A percentile compares a stretch with the other conserved stretches of the same genome.
Evolutionary conservation across 2,888 invertebrate species (phyloP).

Genomic region (Prenolepis imparis): DNA sequence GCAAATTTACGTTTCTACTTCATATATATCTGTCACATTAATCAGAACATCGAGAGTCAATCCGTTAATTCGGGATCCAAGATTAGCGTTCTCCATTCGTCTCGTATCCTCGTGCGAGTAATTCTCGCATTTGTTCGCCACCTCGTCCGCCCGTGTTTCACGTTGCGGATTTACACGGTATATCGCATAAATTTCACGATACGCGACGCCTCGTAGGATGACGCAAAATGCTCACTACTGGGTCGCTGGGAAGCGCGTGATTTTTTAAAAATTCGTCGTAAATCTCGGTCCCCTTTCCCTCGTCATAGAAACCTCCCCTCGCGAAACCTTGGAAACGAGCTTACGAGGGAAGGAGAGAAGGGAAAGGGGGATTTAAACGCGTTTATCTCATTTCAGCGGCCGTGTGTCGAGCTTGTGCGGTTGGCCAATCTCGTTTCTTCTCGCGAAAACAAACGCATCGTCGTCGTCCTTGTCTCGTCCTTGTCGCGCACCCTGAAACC

Average conservation of each 20-base stretch:
- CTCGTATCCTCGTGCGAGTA: neutral
- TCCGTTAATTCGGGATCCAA: neutral
- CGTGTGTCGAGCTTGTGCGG: neutral
- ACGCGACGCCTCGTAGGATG: slow-evolving; percentile 3
- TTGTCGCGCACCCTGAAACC: neutral
- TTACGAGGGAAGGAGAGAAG: neutral
- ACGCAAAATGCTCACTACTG: slow-evolving; percentile 7
- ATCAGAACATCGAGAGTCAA: slow-evolving; percentile 14
- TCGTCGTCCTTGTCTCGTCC: slow-evolving; percentile 9
- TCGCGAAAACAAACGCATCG: slow-evolving; percentile 28
- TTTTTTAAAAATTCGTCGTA: slow-evolving; percentile 30
- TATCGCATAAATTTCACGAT: slow-evolving; percentile 44
- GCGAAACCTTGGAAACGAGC: slow-evolving; percentile 34
- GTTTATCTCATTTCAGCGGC: slow-evolving; percentile 30
- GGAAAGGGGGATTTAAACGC: slow-evolving; percentile 27
- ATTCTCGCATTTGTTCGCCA: slow-evolving; percentile 29
- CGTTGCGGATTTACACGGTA: slow-evolving; percentile 1
- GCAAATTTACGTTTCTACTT: neutral
- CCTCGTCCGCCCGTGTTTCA: neutral
- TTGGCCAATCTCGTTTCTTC: slow-evolving; percentile 2
- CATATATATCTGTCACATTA: neutral
- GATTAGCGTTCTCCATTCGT: neutral
- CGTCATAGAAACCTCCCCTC: neutral
- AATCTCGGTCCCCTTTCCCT: neutral
- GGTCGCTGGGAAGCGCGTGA: neutral